phyloP scores from a whole-genome alignment of 2,113 vertebrate genomes.

The Henicopernis longicauda region DNA sequence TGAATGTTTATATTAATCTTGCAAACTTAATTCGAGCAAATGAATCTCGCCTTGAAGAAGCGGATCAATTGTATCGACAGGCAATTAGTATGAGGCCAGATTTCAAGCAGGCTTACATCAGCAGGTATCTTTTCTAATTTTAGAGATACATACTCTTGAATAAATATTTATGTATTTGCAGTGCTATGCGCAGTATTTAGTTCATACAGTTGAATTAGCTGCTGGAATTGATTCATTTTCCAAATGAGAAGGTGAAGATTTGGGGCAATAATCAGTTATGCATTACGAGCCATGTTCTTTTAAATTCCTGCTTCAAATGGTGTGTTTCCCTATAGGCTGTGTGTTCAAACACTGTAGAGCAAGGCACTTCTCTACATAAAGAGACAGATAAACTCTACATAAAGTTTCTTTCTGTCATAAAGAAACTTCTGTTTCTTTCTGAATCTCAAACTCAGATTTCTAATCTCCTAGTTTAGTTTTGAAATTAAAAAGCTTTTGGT shows the following conservation, averaged over 20 bases:
- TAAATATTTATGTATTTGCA: background rate
- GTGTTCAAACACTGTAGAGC: background rate
- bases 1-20: slow-evolving; percentile 98
- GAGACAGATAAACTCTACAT: too few species aligned
- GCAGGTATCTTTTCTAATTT: slow-evolving; percentile 78
- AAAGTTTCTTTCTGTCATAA: too few species aligned
- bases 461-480: background rate
- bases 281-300: background rate
- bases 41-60: slow-evolving; percentile 94
- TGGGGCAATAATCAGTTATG: background rate
- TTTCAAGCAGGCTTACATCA: slow-evolving; percentile 98
- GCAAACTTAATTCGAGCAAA: slow-evolving; percentile 94
- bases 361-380: too few species aligned
- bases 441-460: background rate
- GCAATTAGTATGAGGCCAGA: slow-evolving; percentile 98
- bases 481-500: background rate
- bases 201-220: background rate
- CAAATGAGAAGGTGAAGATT: background rate
- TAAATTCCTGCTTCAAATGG: background rate
- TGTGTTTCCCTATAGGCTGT: background rate
- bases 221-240: background rate
- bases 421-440: too few species aligned
- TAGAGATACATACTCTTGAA: background rate
- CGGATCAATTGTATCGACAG: slow-evolving; percentile 94
- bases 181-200: background rate